A percentile compares a stretch with the other conserved stretches of the same genome.
Conservation (phyloP, 2,888 invertebrate genomes). For the Thera obeliscata region DNA sequence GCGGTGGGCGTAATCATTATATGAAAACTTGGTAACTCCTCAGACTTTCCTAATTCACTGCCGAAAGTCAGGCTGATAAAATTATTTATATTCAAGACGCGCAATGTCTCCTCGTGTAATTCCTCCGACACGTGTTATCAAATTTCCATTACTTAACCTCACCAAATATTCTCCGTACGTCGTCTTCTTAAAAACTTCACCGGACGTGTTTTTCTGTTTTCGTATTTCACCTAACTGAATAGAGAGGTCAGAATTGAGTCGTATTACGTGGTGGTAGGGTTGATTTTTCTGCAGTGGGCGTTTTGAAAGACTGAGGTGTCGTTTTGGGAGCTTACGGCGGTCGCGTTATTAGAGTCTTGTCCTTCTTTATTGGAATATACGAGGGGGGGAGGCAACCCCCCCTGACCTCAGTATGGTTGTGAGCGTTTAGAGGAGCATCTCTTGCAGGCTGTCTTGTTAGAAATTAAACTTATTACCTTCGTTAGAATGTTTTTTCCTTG, state of each 20-base stretch:
- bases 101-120: slow-evolving; percentile 47
- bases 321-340: slow-evolving; percentile 74
- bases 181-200: slow-evolving; percentile 68
- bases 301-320: slow-evolving; percentile 66
- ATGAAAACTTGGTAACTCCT: slow-evolving; percentile 27
- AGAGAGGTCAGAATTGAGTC: slow-evolving; percentile 34
- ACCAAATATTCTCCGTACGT: slow-evolving; percentile 66
- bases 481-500: slow-evolving; percentile 4
- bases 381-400: slow-evolving; percentile 51
- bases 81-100: slow-evolving; percentile 62
- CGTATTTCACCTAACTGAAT: slow-evolving; percentile 58
- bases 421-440: slow-evolving; percentile 27
- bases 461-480: slow-evolving; percentile 25
- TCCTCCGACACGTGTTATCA: slow-evolving; percentile 58
- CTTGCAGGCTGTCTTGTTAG: slow-evolving; percentile 11
- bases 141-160: slow-evolving; percentile 63
- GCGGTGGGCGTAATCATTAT: slow-evolving; percentile 27
- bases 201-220: slow-evolving; percentile 70
- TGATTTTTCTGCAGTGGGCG: slow-evolving; percentile 45
- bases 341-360: slow-evolving; percentile 76
- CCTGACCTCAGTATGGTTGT: slow-evolving; percentile 31
- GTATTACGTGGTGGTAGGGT: slow-evolving; percentile 44
- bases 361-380: slow-evolving; percentile 79
- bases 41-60: slow-evolving; percentile 26
- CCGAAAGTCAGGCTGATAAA: slow-evolving; percentile 42